These are phyloP conservation scores for Diuraphis noxia DNA, from an alignment of 1,140 invertebrate species.

Conservation along the genomic window DNA sequence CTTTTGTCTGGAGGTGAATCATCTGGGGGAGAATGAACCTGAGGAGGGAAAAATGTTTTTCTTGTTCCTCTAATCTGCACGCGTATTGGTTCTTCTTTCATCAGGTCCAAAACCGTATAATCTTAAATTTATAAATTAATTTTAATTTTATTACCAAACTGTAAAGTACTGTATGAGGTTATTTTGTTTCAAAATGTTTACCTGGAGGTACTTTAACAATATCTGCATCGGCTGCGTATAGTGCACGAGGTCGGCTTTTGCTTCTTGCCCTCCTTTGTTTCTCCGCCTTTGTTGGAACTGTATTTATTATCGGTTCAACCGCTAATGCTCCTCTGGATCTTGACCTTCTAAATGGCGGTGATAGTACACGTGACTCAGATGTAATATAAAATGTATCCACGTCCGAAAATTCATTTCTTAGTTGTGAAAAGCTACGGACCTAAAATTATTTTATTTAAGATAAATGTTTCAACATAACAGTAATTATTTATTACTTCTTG, in stretches of 20 bases:
- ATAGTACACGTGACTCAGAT: conserved; percentile 65
- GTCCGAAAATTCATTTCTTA: conserved; percentile 87
- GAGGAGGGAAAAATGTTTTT: conserved; percentile 84
- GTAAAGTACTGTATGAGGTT: not conserved
- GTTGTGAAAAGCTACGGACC: conserved; percentile 88
- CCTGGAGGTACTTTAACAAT: conserved; percentile 70
- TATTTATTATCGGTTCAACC: conserved; percentile 56
- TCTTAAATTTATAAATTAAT: conserved; percentile 62
- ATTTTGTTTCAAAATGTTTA: not conserved
- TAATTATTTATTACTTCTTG: conserved; percentile 72
- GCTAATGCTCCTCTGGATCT: conserved; percentile 66
- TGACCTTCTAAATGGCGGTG: conserved; percentile 70
- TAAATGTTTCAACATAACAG: not conserved
- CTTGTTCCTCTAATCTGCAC: conserved; percentile 82
- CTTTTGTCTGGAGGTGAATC: conserved; percentile 84
- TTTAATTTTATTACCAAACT: not conserved
- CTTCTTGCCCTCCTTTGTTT: conserved; percentile 67
- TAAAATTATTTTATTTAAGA: conserved; percentile 58
- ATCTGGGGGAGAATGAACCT: conserved; percentile 77
- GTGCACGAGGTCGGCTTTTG: conserved; percentile 76
- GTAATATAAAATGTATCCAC: conserved; percentile 88
- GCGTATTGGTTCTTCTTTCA: conserved; percentile 79
- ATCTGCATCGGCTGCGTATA: conserved; percentile 79
- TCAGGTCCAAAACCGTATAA: conserved; percentile 79
- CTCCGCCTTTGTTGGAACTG: conserved; percentile 52